These are phyloP conservation scores for Buathra laborator DNA, from an alignment of 2,888 invertebrate species.

Conservation along the genomic window DNA sequence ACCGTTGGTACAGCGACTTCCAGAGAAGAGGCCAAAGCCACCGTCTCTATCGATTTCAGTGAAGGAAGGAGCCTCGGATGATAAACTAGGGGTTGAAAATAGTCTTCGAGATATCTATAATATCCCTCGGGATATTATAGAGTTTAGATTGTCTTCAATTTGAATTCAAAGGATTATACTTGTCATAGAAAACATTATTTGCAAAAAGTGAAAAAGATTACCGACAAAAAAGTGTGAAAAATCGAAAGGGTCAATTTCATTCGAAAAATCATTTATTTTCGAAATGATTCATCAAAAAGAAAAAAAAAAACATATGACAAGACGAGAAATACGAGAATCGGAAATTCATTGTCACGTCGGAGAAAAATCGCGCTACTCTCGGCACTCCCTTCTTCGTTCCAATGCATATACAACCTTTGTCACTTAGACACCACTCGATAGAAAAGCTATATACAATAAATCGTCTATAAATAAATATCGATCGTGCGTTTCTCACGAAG, in stretches of 20 bases:
- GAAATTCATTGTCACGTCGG: constrained; percentile 11
- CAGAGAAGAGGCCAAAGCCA: constrained; percentile 1
- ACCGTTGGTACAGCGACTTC: constrained; percentile 36
- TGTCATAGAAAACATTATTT: neutral
- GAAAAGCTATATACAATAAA: constrained; percentile 49
- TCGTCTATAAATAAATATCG: constrained; percentile 65
- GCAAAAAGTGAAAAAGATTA: neutral
- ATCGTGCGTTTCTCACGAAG: constrained; percentile 52
- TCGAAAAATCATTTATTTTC: neutral
- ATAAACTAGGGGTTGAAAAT: constrained; percentile 23
- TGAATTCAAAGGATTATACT: neutral
- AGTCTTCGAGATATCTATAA: neutral
- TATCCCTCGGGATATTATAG: neutral
- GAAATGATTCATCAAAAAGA: neutral
- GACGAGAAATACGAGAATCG: neutral
- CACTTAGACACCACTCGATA: constrained; percentile 27
- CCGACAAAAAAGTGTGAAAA: neutral
- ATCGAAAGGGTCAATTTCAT: neutral
- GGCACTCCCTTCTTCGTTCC: constrained; percentile 4
- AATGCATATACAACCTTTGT: constrained; percentile 25
- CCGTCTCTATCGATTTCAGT: constrained; percentile 39
- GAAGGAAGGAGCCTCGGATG: constrained; percentile 32
- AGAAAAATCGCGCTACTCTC: constrained; percentile 13
- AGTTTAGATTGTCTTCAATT: neutral
- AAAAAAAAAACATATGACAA: neutral